Evolutionary conservation across 2,113 vertebrate genomes (phyloP).

Genomic region (Labeo rohita): DNA sequence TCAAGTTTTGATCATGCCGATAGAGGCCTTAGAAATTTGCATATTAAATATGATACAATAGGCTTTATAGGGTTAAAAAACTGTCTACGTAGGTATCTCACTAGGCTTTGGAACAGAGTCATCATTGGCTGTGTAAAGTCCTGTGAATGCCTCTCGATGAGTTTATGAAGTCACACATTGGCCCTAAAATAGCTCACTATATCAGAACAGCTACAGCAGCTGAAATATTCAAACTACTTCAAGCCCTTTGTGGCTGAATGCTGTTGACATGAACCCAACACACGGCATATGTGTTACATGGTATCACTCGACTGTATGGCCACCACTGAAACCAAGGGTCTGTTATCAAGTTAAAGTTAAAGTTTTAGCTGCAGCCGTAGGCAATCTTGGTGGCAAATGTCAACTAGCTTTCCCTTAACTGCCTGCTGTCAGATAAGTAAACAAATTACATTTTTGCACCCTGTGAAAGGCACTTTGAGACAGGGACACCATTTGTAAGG

Average conservation of each 20-base stretch:
- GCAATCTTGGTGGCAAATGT: not conserved
- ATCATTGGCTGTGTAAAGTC: not conserved
- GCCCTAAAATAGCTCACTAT: constrained; percentile 67
- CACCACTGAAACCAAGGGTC: not conserved
- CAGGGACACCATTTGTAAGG: not conserved
- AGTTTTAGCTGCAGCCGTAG: not conserved
- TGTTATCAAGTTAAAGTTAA: not conserved
- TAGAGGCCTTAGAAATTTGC: not conserved
- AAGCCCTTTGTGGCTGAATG: constrained; percentile 44
- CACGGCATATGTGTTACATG: not conserved
- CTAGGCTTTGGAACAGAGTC: not conserved
- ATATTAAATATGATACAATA: not conserved
- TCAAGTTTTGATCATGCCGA: not conserved
- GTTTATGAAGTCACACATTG: constrained; percentile 51
- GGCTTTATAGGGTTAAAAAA: not conserved
- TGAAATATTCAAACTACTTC: constrained; percentile 48
- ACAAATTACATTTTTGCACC: not conserved
- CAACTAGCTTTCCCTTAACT: not conserved
- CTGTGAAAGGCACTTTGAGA: not conserved
- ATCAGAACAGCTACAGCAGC: constrained; percentile 56
- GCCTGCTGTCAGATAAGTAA: not conserved
- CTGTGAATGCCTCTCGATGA: constrained; percentile 31
- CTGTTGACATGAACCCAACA: constrained; percentile 45
- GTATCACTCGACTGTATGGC: not conserved
- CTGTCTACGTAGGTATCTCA: not conserved